phyloP scores from a whole-genome alignment of 2,888 invertebrate species.

The Orthonychiurus folsomi region DNA sequence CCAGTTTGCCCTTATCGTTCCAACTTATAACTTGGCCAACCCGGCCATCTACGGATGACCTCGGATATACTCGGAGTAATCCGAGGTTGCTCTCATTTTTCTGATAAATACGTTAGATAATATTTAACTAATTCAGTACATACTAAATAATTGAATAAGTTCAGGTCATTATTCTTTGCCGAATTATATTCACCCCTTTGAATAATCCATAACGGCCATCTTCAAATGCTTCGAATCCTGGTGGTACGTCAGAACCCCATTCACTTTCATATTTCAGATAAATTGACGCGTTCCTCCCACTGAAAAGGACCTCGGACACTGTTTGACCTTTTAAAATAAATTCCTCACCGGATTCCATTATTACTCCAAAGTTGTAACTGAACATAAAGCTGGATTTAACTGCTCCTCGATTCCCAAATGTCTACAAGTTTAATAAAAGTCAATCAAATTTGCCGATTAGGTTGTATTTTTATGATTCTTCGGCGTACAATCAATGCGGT shows the following conservation, averaged over 20 bases:
- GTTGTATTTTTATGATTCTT: no score
- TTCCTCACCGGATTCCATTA: no score
- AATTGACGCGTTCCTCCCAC: neutral
- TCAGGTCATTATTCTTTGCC: neutral
- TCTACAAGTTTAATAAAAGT: conserved; percentile 1
- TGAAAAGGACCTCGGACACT: neutral
- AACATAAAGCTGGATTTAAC: no score
- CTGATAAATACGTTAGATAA: no score
- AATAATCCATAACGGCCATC: neutral
- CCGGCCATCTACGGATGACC: neutral
- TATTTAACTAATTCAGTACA: no score
- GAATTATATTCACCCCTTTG: neutral
- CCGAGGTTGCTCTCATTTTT: neutral
- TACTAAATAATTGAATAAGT: neutral
- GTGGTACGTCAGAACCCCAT: neutral
- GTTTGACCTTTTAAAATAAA: neutral
- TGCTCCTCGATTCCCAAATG: no score
- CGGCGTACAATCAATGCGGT: neutral
- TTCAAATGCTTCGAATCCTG: conserved; percentile 4
- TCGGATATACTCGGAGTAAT: neutral
- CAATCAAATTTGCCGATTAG: neutral
- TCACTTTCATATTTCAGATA: neutral
- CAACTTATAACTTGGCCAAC: neutral
- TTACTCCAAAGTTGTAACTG: no score
- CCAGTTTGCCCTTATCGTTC: neutral